phyloP scores from a whole-genome alignment of 2,797 vertebrate genomes.

The Galago senegalensis region DNA sequence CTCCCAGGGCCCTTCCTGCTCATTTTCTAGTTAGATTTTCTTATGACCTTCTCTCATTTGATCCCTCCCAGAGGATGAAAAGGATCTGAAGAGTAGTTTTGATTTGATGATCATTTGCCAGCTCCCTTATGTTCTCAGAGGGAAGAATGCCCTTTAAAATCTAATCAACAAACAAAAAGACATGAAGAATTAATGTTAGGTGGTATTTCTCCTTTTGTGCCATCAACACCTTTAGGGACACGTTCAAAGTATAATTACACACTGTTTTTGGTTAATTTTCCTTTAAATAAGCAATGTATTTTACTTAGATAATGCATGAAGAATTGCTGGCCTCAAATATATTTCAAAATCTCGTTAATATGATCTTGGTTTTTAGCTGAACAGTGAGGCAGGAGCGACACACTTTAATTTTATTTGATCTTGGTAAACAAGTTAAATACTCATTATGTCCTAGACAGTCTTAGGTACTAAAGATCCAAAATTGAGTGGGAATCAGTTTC shows the following conservation, averaged over 20 bases:
- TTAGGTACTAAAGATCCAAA: background rate
- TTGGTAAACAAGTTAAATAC: background rate
- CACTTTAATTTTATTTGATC: background rate
- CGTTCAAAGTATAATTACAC: background rate
- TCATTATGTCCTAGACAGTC: background rate
- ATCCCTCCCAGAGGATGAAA: background rate
- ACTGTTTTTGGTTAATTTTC: background rate
- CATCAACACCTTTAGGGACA: background rate
- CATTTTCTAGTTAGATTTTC: background rate
- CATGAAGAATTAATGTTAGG: background rate
- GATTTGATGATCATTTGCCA: conserved; percentile 21
- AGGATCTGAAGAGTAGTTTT: background rate
- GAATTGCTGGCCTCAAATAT: background rate
- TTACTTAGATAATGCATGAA: conserved; percentile 5
- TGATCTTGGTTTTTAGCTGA: background rate
- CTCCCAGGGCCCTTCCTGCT: background rate
- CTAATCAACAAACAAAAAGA: background rate
- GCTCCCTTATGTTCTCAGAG: conserved; percentile 11
- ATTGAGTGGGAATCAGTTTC: background rate
- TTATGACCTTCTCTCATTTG: background rate
- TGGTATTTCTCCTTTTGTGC: background rate
- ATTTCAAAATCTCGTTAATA: conserved; percentile 33
- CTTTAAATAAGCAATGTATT: background rate
- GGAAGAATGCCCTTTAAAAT: conserved; percentile 23
- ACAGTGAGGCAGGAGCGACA: background rate